These are phyloP conservation scores for Camponotus vicinus DNA, from an alignment of 1,140 invertebrate genomes.

Conservation along the genomic window DNA sequence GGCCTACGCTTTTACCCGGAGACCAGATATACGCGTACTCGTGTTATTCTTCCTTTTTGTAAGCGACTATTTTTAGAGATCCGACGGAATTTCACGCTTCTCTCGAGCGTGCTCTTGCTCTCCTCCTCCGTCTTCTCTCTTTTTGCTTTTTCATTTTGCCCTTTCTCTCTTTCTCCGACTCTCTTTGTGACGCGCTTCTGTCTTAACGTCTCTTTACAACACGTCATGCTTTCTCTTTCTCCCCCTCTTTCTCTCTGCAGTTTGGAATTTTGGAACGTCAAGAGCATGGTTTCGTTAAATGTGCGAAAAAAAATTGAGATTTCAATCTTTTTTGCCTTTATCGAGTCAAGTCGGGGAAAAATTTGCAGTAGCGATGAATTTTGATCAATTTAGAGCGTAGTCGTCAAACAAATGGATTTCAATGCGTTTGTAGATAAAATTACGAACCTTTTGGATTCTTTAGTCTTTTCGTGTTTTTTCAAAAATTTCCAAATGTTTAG, in stretches of 20 bases:
- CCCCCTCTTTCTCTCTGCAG: constrained; percentile 20
- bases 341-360: constrained; percentile 7
- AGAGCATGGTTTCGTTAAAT: constrained; percentile 17
- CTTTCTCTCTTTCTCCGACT: constrained; percentile 18
- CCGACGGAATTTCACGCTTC: constrained; percentile 69
- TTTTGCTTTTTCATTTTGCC: background rate
- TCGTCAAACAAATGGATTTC: background rate
- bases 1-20: constrained; percentile 62
- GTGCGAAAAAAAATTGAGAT: constrained; percentile 7
- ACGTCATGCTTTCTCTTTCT: background rate
- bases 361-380: background rate
- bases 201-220: constrained; percentile 17
- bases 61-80: constrained; percentile 75
- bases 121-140: constrained; percentile 31
- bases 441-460: background rate
- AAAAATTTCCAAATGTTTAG: background rate
- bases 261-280: constrained; percentile 27
- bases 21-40: constrained; percentile 67
- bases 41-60: constrained; percentile 73
- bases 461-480: background rate
- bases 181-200: constrained; percentile 12
- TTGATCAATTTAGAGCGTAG: background rate
- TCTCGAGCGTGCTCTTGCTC: constrained; percentile 15
- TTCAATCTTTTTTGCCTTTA: background rate
- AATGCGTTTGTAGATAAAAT: background rate